Base-by-base conservation (phyloP, 2,888 invertebrate genomes). In the Drosophila lacicola region DNA sequence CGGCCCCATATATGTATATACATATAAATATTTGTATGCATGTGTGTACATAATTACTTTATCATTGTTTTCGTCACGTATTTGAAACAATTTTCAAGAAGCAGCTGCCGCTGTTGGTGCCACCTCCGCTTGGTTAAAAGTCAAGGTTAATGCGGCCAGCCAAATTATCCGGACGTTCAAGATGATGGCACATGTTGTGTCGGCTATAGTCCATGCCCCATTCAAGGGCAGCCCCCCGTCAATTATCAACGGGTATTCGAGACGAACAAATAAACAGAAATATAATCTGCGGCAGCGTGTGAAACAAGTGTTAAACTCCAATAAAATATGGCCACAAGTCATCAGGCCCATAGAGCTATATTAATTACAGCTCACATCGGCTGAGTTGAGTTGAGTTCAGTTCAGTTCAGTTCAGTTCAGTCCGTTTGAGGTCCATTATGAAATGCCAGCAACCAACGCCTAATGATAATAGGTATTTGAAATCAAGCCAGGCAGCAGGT, bases 41-140 rank as follows among this genome's bases (percentile, higher is more conserved):
- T 25, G 45, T 45, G 45, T 45, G 13, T 21, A 33, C 13, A 72
- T 82, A 83, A 83, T 88, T 78, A 88, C 80, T 68, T 80, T 78
- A 86, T 86, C 68, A 80, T 75, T 73, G 78, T 73, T 86, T 80
- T 82, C 80, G 78, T 80, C 75, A 72, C 78, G 77, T 82, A 74
- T 85, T 57, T 66, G 78, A 85, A 46, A 39, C 65, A 74, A 79
- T 82, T 82, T 85, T 54, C 36, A 51, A 63, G 55, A 57, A 61
- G 66, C 55, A 39, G n/a, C 54, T 44, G 63, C 17, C 25, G 61
- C 46, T 64, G 60, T 34, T 50, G 69, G 42, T 65, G 58, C 58
- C 56, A 61, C 64, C 65, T 51, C 62, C 55, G 39, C 50, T 39
- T 50, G 62, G 67, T 50, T 81, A 79, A 83, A 88, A 84, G 84